Evolutionary conservation across 2,797 vertebrate genomes (phyloP).

Genomic region (Diplodus puntazzo): DNA sequence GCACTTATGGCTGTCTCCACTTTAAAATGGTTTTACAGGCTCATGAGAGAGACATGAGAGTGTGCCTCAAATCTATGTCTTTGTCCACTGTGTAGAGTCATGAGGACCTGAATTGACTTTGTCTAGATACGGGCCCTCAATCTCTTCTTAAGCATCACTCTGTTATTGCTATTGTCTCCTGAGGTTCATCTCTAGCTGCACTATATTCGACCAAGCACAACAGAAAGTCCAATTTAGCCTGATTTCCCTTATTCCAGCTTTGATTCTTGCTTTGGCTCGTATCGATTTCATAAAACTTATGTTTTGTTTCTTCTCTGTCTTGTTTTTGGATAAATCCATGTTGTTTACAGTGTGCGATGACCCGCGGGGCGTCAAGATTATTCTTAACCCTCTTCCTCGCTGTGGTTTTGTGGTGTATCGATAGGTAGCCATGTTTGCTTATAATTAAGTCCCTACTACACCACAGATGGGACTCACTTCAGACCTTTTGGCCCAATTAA

Average conservation of each 20-base stretch:
- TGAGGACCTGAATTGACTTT: slow-evolving; percentile 60
- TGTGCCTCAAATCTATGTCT: slow-evolving; percentile 55
- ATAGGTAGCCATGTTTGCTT: slow-evolving; percentile 83
- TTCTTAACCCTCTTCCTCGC: slow-evolving; percentile 80
- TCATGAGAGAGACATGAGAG: slow-evolving; percentile 66
- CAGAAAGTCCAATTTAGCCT: slow-evolving; percentile 77
- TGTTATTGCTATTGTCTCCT: slow-evolving; percentile 56
- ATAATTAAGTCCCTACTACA: slow-evolving; percentile 84
- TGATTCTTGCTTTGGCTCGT: slow-evolving; percentile 79
- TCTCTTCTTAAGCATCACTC: slow-evolving; percentile 58
- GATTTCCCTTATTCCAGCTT: slow-evolving; percentile 76
- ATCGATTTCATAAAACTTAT: slow-evolving; percentile 81
- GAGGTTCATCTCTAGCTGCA: slow-evolving; percentile 61
- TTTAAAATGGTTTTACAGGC: slow-evolving; percentile 67
- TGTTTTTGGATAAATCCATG: slow-evolving; percentile 81
- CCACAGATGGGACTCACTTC: slow-evolving; percentile 80
- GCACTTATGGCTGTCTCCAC: slow-evolving; percentile 68
- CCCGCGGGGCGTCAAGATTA: slow-evolving; percentile 80
- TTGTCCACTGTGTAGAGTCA: slow-evolving; percentile 56
- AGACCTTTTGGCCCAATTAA: slow-evolving; percentile 85
- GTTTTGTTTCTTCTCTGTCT: slow-evolving; percentile 76
- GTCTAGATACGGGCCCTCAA: slow-evolving; percentile 43
- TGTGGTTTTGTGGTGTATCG: slow-evolving; percentile 77
- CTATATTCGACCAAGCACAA: slow-evolving; percentile 72
- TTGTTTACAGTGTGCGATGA: slow-evolving; percentile 85